Conservation (phyloP, 2,113 vertebrate species). For the Cynopterus brachyotis region DNA sequence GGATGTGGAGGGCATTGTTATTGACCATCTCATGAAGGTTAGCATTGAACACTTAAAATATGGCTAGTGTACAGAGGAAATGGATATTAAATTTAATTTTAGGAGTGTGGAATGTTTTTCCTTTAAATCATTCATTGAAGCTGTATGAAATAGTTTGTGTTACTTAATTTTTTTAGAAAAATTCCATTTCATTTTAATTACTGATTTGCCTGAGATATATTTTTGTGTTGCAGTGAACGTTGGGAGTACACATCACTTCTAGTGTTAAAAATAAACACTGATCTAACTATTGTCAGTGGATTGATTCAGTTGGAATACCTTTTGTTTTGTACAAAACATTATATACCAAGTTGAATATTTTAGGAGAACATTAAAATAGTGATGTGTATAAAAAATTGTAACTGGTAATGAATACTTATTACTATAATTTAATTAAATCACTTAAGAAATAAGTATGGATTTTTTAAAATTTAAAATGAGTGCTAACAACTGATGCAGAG, state of each 20-base stretch:
- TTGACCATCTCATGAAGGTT: background rate
- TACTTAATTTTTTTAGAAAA: background rate
- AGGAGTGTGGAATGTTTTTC: background rate
- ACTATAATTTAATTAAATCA: background rate
- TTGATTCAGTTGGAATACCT: background rate
- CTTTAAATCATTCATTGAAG: background rate
- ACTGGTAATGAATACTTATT: background rate
- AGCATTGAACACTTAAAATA: background rate
- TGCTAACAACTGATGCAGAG: background rate
- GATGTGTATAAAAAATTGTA: background rate
- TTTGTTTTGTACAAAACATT: background rate
- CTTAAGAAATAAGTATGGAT: background rate
- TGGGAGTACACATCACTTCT: background rate
- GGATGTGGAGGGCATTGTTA: accelerated
- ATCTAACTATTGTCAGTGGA: background rate
- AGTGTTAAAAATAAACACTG: background rate
- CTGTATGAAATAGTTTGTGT: background rate
- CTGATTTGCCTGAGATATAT: background rate
- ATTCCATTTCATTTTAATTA: background rate
- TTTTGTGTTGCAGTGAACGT: background rate
- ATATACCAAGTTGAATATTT: background rate
- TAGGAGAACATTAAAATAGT: background rate
- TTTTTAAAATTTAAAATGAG: background rate
- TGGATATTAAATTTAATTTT: background rate
- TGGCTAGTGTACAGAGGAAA: background rate